phyloP scores from a whole-genome alignment of 1,140 invertebrate genomes.

The Psilanteris sp. region DNA sequence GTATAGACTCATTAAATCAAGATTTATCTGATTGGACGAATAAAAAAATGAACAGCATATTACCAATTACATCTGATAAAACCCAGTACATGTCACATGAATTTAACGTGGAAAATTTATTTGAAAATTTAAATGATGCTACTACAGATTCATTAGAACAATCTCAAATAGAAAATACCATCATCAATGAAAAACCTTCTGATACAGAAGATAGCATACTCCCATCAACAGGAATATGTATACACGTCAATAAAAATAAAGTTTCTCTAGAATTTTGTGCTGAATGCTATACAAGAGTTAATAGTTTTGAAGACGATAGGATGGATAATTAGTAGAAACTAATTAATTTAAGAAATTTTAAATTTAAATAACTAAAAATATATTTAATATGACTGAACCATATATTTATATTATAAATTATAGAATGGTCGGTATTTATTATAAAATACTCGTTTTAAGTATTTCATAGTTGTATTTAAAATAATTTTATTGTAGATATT shows the following conservation, averaged over 20 bases:
- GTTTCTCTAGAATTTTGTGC: slow-evolving; percentile 81
- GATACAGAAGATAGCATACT: slow-evolving; percentile 2
- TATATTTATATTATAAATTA: slow-evolving; percentile 1
- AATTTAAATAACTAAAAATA: too few species aligned
- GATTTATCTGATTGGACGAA: slow-evolving; percentile 14
- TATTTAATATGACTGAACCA: slow-evolving; percentile 1
- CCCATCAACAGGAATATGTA: slow-evolving; percentile 76
- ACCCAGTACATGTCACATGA: slow-evolving; percentile 20
- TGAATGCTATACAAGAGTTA: slow-evolving; percentile 70
- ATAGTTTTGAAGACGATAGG: not conserved
- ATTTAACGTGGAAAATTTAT: slow-evolving; percentile 47
- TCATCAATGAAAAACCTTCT: slow-evolving; percentile 2
- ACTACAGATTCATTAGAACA: slow-evolving; percentile 12
- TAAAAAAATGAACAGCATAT: slow-evolving; percentile 44
- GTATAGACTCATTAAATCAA: slow-evolving; percentile 2
- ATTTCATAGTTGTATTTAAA: slow-evolving; percentile 1
- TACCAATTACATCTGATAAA: slow-evolving; percentile 53
- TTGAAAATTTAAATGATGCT: slow-evolving; percentile 57
- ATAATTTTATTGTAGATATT: not conserved
- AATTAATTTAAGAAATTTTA: not conserved
- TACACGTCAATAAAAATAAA: slow-evolving; percentile 80
- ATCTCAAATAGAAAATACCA: not conserved
- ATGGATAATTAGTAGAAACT: slow-evolving; percentile 6
- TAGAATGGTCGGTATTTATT: slow-evolving; percentile 21
- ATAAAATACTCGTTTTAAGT: not conserved